Evolutionary conservation across 2,113 vertebrate genomes (phyloP).

Genomic region (Petaurus breviceps): DNA sequence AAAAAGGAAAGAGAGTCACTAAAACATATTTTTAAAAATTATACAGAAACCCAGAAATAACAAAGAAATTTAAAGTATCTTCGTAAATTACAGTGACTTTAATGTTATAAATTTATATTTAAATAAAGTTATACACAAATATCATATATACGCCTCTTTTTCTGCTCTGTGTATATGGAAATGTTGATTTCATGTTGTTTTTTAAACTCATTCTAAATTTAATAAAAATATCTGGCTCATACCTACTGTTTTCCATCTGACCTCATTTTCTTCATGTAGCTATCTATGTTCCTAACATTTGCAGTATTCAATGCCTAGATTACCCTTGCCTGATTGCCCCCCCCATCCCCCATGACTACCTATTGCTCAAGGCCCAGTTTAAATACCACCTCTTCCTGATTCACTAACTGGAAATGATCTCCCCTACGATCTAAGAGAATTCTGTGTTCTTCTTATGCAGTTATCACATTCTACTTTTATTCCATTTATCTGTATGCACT

Average conservation of each 20-base stretch:
- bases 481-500: neutral
- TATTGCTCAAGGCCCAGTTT: neutral
- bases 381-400: neutral
- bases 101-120: neutral
- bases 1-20: neutral
- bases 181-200: neutral
- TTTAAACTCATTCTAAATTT: neutral
- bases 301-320: neutral
- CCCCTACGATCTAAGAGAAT: neutral
- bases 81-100: neutral
- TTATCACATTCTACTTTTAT: neutral
- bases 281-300: neutral
- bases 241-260: neutral
- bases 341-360: no score
- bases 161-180: neutral
- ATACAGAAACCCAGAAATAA: neutral
- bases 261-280: neutral
- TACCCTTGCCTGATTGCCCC: neutral
- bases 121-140: no score
- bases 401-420: neutral
- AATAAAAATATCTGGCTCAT: neutral
- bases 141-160: neutral
- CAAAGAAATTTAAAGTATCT: neutral
- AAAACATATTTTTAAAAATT: neutral
- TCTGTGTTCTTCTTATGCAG: neutral